Conservation (phyloP, 2,797 vertebrate genomes). For the Crocodylus rhombifer region DNA sequence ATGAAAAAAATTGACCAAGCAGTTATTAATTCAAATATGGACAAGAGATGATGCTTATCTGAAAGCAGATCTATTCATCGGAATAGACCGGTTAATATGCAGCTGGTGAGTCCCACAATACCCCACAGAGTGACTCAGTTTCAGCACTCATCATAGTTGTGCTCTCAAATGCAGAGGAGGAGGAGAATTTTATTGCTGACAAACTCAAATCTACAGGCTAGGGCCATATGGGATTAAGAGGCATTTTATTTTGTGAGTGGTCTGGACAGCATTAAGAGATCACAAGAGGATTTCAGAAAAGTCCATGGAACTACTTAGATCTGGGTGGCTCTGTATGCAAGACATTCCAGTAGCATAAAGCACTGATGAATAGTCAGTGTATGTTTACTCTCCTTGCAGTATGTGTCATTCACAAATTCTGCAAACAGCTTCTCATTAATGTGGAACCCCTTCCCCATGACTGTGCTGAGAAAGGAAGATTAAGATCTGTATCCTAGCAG, state of each 20-base stretch:
- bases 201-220: not conserved
- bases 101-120: constrained; percentile 28
- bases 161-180: not conserved
- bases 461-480: not conserved
- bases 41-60: not conserved
- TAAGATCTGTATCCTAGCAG: not conserved
- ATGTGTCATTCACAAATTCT: not conserved
- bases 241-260: not conserved
- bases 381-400: not conserved
- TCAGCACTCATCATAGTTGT: not conserved
- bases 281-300: not conserved
- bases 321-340: not conserved
- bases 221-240: not conserved
- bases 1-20: constrained; percentile 44
- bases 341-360: not conserved
- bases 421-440: not conserved
- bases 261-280: not conserved
- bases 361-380: not conserved
- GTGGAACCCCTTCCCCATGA: not conserved
- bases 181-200: not conserved
- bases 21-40: constrained; percentile 39
- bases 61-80: constrained; percentile 50
- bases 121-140: constrained; percentile 30
- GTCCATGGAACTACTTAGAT: not conserved
- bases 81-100: constrained; percentile 42